Evolutionary conservation across 1,140 invertebrate genomes (phyloP).

Genomic region (Hylaeus volcanicus): DNA sequence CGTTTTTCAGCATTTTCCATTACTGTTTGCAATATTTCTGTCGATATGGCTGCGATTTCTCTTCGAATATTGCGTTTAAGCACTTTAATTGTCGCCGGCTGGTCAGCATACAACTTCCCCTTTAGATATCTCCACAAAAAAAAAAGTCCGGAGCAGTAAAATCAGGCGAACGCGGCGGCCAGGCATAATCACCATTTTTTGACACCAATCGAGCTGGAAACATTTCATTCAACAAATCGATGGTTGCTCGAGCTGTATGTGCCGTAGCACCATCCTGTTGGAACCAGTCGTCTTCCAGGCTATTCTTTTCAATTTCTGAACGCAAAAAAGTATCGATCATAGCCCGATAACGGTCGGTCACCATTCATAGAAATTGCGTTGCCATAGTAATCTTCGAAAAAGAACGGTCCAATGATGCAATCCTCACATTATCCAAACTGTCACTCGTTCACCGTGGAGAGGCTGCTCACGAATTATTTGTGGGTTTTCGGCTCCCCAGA

Average conservation of each 20-base stretch:
- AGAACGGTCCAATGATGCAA: too few relatives aligned
- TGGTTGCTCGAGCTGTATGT: neutral
- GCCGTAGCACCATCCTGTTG: conserved; percentile 1
- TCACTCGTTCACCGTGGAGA: too few relatives aligned
- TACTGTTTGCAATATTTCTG: too few relatives aligned
- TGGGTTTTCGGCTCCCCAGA: neutral
- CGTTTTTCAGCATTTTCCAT: too few relatives aligned
- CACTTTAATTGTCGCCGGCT: neutral
- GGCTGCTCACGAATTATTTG: too few relatives aligned
- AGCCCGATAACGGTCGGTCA: too few relatives aligned
- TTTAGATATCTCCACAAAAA: neutral
- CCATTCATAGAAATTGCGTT: too few relatives aligned
- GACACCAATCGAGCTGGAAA: neutral
- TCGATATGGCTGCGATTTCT: too few relatives aligned
- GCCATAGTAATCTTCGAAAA: too few relatives aligned
- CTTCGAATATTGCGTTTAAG: neutral
- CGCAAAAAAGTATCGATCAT: too few relatives aligned
- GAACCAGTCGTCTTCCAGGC: neutral
- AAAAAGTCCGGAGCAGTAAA: neutral
- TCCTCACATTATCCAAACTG: too few relatives aligned
- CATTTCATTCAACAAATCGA: neutral
- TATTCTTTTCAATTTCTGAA: too few relatives aligned
- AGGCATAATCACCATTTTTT: neutral
- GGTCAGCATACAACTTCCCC: neutral
- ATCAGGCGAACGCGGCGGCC: neutral